Base-by-base conservation (phyloP, 2,888 invertebrate genomes). In the Polydrusus pterygomalis region DNA sequence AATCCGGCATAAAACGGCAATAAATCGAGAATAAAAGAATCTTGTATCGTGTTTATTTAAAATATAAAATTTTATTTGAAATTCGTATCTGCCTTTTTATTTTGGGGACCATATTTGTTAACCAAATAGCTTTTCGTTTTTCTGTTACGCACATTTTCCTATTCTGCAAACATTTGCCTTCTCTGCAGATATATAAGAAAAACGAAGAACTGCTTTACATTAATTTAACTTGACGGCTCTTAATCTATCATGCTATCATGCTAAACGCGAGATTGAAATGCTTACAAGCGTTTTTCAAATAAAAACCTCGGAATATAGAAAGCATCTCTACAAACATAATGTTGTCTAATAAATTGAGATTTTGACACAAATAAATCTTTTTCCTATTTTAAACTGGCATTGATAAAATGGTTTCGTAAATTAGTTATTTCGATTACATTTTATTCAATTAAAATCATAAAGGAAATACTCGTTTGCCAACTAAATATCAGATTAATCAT, bases 261-360 rank as follows among this genome's bases (percentile, higher is more conserved):
- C 54, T 25, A 25, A 54, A 54, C 30, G 25, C 25, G 54, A 25
- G 25, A 17, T 20, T 30, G 54, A 30, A 54, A 54, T 54, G 25
- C 54, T 54, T 54, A 54, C 54, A 54, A 54, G 54, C 54, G 13
- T 54, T 30, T 54, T 30, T 30, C 25, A 25, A 54, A 54, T 30
- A 54, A 25, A 20, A 54, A 30, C 6, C 25, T 54, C 7, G 13
- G 54, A 54, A 54, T 54, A 7, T 54, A 54, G 25, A 54, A 54
- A 54, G 13, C 13, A 17, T 54, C 13, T 54, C 20, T 30, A 25
- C 25, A 54, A 54, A 30, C 54, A 54, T 54, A 54, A 54, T 54
- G 54, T 54, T 54, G 25, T 54, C 54, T 54, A 54, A 54, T 54
- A 54, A 54, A 54, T 54, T 54, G 30, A 25, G 54, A 25, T 54